A percentile compares a stretch with the other conserved stretches of the same genome.
Conservation (phyloP, 1,140 invertebrate genomes). For the Pararge aegeria region DNA sequence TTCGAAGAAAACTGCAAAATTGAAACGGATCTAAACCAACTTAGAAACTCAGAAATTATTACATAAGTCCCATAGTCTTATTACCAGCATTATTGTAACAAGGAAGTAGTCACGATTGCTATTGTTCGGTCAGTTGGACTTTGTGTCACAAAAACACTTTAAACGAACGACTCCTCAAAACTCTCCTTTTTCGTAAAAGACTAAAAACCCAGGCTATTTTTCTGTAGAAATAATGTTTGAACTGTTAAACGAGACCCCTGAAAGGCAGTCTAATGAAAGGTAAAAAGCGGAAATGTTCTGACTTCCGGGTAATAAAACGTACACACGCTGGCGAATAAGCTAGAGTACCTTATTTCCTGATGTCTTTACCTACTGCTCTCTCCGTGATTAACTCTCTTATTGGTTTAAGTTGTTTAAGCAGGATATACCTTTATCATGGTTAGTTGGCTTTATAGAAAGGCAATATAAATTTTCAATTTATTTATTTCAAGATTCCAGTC, state of each 20-base stretch:
- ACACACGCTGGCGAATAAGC: not conserved
- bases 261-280: not conserved
- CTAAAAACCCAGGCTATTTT: not conserved
- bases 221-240: not conserved
- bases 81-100: no score
- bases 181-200: no score
- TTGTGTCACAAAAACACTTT: no score
- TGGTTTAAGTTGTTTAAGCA: not conserved
- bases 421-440: not conserved
- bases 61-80: no score
- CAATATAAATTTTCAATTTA: no score
- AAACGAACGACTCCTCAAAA: no score
- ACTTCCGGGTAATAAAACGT: not conserved
- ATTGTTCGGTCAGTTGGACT: no score
- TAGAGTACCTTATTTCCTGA: not conserved
- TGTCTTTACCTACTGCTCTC: not conserved
- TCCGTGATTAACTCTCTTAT: not conserved
- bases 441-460: not conserved
- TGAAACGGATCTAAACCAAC: no score
- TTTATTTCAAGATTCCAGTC: no score
- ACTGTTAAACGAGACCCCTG: not conserved
- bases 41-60: no score
- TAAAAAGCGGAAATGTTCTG: slow-evolving; percentile 2
- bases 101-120: no score
- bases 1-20: no score